These are phyloP conservation scores for Macrophya alboannulata DNA, from an alignment of 2,888 invertebrate genomes.

Conservation along the genomic window DNA sequence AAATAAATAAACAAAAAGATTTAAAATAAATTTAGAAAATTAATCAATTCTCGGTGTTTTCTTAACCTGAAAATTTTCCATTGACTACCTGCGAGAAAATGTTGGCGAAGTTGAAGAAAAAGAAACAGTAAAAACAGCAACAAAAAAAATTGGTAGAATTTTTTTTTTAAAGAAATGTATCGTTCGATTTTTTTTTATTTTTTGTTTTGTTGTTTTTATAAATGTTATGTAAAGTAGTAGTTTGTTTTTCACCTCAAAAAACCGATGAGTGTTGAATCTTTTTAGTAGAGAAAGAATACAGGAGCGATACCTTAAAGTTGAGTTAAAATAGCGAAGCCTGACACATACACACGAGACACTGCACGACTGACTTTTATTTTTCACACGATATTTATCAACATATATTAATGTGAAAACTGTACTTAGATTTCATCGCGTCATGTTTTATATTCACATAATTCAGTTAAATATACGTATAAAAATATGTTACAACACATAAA, in stretches of 20 bases:
- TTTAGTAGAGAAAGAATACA: too few relatives aligned
- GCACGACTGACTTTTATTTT: neutral
- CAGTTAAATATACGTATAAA: neutral
- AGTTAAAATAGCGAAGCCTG: too few relatives aligned
- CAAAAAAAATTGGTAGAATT: neutral
- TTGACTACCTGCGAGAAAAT: neutral
- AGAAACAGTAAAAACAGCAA: neutral
- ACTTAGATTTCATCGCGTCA: neutral
- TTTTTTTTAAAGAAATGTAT: neutral
- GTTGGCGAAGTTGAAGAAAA: neutral
- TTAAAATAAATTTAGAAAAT: neutral
- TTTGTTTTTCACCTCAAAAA: too few relatives aligned
- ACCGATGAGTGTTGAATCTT: too few relatives aligned
- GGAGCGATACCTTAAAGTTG: too few relatives aligned
- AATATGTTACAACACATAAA: neutral
- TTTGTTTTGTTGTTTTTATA: too few relatives aligned
- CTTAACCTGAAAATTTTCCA: neutral
- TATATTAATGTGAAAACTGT: neutral
- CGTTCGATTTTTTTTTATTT: too few relatives aligned
- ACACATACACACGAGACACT: too few relatives aligned
- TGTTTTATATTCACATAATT: neutral
- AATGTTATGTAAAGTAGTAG: too few relatives aligned
- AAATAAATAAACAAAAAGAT: neutral
- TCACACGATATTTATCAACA: neutral
- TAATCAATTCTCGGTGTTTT: neutral